Conservation (phyloP, 2,888 invertebrate genomes). For the Sepioteuthis lessoniana region DNA sequence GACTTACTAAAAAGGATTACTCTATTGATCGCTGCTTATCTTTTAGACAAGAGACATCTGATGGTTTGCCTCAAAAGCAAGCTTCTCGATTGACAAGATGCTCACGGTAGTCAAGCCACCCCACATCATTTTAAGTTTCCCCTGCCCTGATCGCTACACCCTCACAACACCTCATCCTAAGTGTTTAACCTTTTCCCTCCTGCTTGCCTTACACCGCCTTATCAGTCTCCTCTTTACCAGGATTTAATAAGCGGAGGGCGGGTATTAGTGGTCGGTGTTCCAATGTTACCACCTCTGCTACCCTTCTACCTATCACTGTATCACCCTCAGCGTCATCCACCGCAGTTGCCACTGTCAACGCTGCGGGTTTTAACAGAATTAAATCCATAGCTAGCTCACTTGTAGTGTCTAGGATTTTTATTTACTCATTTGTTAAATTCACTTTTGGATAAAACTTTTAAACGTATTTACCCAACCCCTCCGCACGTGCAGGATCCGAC, state of each 20-base stretch:
- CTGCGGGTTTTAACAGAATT: not conserved
- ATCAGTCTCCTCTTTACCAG: not conserved
- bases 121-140: not conserved
- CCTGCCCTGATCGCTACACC: no score
- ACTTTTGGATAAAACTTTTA: no score
- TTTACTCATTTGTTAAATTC: not conserved
- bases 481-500: no score
- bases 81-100: not conserved
- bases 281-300: not conserved
- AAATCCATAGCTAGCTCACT: not conserved
- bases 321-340: no score
- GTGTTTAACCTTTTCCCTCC: not conserved
- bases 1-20: slow-evolving; percentile 25
- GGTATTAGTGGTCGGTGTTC: not conserved
- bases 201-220: not conserved
- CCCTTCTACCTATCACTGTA: not conserved
- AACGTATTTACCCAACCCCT: no score
- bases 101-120: not conserved
- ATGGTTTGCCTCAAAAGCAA: slow-evolving; percentile 13
- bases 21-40: not conserved
- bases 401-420: not conserved
- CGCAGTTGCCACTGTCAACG: not conserved
- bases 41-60: not conserved
- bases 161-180: not conserved
- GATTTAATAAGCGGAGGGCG: not conserved